phyloP scores from a whole-genome alignment of 2,113 vertebrate genomes.

The Salvelinus namaycush region DNA sequence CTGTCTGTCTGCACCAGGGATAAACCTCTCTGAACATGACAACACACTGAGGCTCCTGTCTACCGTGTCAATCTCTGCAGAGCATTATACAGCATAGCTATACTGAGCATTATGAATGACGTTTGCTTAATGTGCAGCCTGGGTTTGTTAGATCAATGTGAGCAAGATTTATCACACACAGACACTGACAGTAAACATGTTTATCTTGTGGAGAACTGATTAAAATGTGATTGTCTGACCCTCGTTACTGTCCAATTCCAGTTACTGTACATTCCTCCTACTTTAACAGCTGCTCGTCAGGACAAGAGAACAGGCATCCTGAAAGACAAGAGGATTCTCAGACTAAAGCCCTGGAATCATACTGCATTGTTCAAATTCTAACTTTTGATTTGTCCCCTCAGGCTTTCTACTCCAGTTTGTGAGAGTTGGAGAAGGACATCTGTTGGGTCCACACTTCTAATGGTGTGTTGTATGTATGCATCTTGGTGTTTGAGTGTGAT shows the following conservation, averaged over 20 bases:
- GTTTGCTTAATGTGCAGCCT: too few species aligned
- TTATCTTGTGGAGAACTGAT: too few species aligned
- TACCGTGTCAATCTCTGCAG: too few species aligned
- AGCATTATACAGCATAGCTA: not conserved
- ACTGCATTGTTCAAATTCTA: constrained; percentile 13
- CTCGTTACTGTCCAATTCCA: not conserved
- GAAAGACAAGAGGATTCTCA: not conserved
- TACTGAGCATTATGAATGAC: too few species aligned
- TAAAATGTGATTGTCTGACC: too few species aligned
- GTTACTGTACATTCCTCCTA: not conserved
- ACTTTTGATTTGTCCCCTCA: constrained; percentile 15
- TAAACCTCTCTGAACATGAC: constrained; percentile 32
- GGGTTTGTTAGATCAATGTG: too few species aligned
- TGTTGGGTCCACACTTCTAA: constrained; percentile 4
- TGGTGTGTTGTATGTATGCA: constrained; percentile 1
- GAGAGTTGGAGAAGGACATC: not conserved
- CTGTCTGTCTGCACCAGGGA: constrained; percentile 17
- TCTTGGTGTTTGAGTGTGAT: not conserved
- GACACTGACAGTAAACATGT: too few species aligned
- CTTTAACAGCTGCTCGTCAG: not conserved
- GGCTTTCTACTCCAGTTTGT: not conserved
- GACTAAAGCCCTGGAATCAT: not conserved
- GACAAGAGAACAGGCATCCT: not conserved
- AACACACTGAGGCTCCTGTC: too few species aligned
- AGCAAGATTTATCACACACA: too few species aligned